Conservation (phyloP, 2,888 invertebrate genomes). For the Chrysodeixis includens region DNA sequence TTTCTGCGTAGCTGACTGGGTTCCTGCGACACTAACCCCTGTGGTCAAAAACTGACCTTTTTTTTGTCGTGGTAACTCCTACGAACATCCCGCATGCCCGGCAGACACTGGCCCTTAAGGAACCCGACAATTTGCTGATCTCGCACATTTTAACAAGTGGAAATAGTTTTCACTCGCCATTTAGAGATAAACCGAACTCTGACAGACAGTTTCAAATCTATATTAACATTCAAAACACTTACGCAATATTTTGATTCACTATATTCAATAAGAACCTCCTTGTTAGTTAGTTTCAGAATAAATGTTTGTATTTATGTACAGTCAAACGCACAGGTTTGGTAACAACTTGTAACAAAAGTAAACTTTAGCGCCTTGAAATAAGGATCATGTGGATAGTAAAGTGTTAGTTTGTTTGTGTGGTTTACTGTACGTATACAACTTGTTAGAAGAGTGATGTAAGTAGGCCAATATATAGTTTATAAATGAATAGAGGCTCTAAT, state of each 20-base stretch:
- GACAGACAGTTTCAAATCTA: neutral
- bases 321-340: neutral
- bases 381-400: neutral
- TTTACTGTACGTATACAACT: neutral
- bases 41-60: too few relatives aligned
- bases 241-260: constrained; percentile 1
- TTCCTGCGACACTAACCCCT: too few relatives aligned
- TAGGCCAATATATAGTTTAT: constrained; percentile 28
- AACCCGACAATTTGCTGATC: too few relatives aligned
- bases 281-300: neutral
- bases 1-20: too few relatives aligned
- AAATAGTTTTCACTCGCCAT: too few relatives aligned
- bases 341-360: neutral
- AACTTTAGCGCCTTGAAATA: neutral
- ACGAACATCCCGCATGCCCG: too few relatives aligned
- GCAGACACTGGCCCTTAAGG: too few relatives aligned
- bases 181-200: too few relatives aligned
- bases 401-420: neutral
- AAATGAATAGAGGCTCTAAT: constrained; percentile 43
- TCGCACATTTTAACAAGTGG: too few relatives aligned
- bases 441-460: constrained; percentile 9
- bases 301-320: neutral
- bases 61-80: too few relatives aligned
- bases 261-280: constrained; percentile 4
- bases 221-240: constrained; percentile 1